Conservation (phyloP, 1,140 invertebrate species). For the Ceratina japonica region DNA sequence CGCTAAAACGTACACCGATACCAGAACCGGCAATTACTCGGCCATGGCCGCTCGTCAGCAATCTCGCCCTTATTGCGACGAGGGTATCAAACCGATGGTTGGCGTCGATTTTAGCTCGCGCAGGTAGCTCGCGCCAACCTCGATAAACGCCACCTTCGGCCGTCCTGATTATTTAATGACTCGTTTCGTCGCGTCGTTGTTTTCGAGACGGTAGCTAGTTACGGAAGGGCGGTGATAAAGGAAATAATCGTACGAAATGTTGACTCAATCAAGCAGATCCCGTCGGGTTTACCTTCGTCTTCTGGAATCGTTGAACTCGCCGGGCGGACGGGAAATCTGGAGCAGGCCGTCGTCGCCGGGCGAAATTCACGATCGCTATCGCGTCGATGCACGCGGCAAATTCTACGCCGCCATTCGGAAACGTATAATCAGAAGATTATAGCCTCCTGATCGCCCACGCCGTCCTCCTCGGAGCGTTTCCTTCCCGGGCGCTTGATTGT, state of each 20-base stretch:
- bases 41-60: constrained; percentile 56
- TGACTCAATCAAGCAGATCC: not conserved
- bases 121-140: constrained; percentile 6
- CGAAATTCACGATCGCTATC: constrained; percentile 22
- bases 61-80: constrained; percentile 56
- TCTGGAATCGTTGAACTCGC: not conserved
- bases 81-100: constrained; percentile 56
- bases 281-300: not conserved
- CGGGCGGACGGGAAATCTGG: not conserved
- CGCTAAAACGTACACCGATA: constrained; percentile 38
- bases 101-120: constrained; percentile 48
- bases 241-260: not conserved
- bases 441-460: constrained; percentile 10
- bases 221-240: not conserved
- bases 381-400: constrained; percentile 4
- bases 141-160: not conserved
- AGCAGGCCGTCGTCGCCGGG: constrained; percentile 4
- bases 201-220: no score
- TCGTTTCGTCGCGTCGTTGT: no score
- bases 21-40: constrained; percentile 64
- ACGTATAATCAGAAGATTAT: constrained; percentile 55
- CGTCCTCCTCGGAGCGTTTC: constrained; percentile 7
- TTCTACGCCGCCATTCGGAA: constrained; percentile 20
- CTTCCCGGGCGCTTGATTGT: constrained; percentile 39
- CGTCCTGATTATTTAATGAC: not conserved